Base-by-base conservation (phyloP, 2,888 invertebrate species). In the Caenorhabditis panamensis region DNA sequence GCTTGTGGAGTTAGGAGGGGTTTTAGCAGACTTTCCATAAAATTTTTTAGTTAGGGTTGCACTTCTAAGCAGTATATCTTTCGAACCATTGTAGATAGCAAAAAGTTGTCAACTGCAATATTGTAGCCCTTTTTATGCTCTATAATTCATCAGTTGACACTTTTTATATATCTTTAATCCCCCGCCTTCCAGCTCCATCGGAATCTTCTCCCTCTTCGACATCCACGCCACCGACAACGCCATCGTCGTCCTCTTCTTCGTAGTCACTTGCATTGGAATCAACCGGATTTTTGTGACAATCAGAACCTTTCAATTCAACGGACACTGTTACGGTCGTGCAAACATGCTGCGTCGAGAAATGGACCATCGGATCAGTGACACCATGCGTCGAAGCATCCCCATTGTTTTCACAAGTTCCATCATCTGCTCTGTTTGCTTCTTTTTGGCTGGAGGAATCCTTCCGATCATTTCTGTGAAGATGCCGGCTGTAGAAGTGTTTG, bases 261-360 rank as follows among this genome's bases (percentile, higher is more conserved):
- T 98, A 84, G 95, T 97, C 3, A 92, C 97, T 58, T 97, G 97
- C 26, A 95, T 98, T 2, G 97, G 97, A 26, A 95, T 97, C 1
- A 97, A 98, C 92, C 97, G 98, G 91, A 96, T 98, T 87, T 98
- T 97, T 90, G 95, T 97, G 81, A 94, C 97, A 91, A 95, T 97
- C 0, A 96, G 96, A 20, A 62, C 54, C 8, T 79, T 79, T 31
- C 79, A 73, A 63, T 11, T 22, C 2, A 49, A 61, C 49, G 66
- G 67, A 8, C 62, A 72, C 54, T 79, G 61, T 36, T 79, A 64
- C 28, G 79, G 72, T 5, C 51, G 31, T 13, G 62, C 58, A 2
- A 13, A 58, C n/a, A 73, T 64, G 11, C 8, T 64, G 1, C 22
- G 44, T 13, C 49, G 37, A 18, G 72, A 73, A 36, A 64, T 64